Percentiles rank a stretch among this genome's conserved stretches.
Evolutionary conservation across 2,888 invertebrate species (phyloP).

Genomic region (Dicycla oo): DNA sequence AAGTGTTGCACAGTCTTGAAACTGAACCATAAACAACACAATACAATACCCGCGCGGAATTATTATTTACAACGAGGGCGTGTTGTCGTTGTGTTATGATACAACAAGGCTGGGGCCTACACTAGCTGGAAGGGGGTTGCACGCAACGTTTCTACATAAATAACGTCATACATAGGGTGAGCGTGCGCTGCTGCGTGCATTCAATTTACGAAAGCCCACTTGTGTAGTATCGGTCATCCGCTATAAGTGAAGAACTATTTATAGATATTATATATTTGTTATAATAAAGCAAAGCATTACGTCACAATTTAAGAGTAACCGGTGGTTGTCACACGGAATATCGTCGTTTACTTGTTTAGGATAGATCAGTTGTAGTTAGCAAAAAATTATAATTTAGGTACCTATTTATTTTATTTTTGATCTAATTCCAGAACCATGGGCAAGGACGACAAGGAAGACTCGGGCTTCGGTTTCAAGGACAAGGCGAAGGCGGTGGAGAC

Average conservation of each 20-base stretch:
- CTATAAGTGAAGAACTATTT: too few species aligned
- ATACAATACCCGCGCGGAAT: background rate
- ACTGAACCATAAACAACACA: too few species aligned
- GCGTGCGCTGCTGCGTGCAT: background rate
- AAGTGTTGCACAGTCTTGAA: too few species aligned
- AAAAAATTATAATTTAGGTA: too few species aligned
- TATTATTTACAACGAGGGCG: background rate
- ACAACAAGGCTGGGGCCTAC: background rate
- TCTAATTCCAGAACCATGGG: slow-evolving; percentile 77
- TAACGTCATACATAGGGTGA: background rate
- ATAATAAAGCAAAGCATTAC: too few species aligned
- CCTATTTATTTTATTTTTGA: too few species aligned
- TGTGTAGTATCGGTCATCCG: background rate
- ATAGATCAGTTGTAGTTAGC: too few species aligned
- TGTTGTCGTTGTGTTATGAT: background rate
- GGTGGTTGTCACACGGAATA: too few species aligned
- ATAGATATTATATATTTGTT: too few species aligned
- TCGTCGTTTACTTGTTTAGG: too few species aligned
- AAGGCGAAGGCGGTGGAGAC: slow-evolving; percentile 93
- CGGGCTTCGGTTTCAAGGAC: slow-evolving; percentile 93
- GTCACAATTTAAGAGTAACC: too few species aligned
- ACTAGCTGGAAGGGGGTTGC: background rate
- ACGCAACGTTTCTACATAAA: background rate
- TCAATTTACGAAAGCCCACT: background rate
- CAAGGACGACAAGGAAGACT: slow-evolving; percentile 90